Base-by-base conservation (phyloP, 2,888 invertebrate genomes). In the Phyllotreta cruciferae region DNA sequence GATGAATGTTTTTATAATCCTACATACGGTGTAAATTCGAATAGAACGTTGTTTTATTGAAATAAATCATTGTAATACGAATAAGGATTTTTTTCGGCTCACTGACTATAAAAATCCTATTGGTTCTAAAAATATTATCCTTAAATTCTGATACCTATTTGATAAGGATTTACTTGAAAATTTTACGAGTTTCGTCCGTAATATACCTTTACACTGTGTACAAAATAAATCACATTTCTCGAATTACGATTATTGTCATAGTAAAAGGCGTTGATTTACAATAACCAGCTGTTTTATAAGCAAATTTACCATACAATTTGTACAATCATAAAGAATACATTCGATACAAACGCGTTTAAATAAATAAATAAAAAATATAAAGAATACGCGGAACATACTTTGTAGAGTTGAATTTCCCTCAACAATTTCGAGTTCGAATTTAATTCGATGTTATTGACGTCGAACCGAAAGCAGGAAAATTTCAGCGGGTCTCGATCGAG, bases 121-220 rank as follows among this genome's bases (percentile, higher is more conserved):
- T 47, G 47, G 47, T 24, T 47, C 47, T 47, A 47, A 47, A 44
- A 47, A 47, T 47, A 47, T 24, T 24, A 24, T 24, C 24, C 14
- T 34, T 14, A 47, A 5, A 47, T 44, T 44, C 47, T 24, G 47
- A 47, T 47, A 14, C 47, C 14, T 47, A 47, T 47, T 47, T 47
- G 14, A 47, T 47, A 47, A 47, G 47, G 47, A 47, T 47, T 47
- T 8, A 47, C 14, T 47, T 7, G 24, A 47, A 24, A 7, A 24
- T 47, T 47, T 47, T 47, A 47, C 47, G 47, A 24, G 24, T 24
- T 47, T 14, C 34, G 7, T 3, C 14, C 10, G 14, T 47, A 47
- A 24, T 47, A 47, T n/a, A 47, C 47, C 14, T 47, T 47, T 47
- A 47, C 14, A 13, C 13, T 44, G 44, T 44, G 44, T 44, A 10